A percentile compares a stretch with the other conserved stretches of the same genome.
Evolutionary conservation across 2,797 vertebrate genomes (phyloP).

Genomic region (Eidolon dupreanum): DNA sequence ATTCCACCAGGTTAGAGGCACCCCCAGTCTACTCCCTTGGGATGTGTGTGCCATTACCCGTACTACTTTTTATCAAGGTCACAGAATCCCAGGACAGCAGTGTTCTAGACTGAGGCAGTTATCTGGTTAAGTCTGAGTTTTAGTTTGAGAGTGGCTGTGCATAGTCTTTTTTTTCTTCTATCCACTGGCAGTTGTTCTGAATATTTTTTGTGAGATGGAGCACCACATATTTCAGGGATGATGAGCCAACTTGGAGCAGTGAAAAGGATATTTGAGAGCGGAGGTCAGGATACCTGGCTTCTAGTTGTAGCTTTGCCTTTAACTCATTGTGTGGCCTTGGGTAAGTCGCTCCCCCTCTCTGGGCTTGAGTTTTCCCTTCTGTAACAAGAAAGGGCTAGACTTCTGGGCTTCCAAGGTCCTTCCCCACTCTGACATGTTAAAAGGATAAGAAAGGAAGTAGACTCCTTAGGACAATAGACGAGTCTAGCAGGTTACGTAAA

Average conservation of each 20-base stretch:
- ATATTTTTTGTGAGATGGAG: neutral
- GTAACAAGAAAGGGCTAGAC: neutral
- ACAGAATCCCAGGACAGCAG: neutral
- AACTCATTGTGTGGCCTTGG: slow-evolving; percentile 23
- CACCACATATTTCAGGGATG: neutral
- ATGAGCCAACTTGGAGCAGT: neutral
- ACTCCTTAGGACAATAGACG: neutral
- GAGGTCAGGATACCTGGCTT: neutral
- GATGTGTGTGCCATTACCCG: neutral
- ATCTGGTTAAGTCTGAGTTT: slow-evolving; percentile 9
- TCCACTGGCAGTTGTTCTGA: neutral
- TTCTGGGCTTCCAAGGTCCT: slow-evolving; percentile 50
- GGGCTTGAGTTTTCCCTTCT: neutral
- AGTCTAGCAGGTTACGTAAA: neutral
- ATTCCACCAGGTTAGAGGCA: neutral
- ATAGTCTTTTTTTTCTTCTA: neutral
- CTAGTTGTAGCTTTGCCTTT: neutral
- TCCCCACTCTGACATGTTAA: slow-evolving; percentile 20
- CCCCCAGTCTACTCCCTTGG: neutral
- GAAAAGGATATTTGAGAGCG: neutral
- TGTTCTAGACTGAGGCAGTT: slow-evolving; percentile 11
- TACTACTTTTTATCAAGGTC: slow-evolving; percentile 32
- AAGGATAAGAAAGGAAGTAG: slow-evolving; percentile 47
- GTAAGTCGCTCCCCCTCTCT: slow-evolving; percentile 36
- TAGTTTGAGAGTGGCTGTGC: neutral